Evolutionary conservation across 2,113 vertebrate genomes (phyloP), one percentile per base, ranked within the genome.

Genomic region (Onychostruthus taczanowskii): DNA sequence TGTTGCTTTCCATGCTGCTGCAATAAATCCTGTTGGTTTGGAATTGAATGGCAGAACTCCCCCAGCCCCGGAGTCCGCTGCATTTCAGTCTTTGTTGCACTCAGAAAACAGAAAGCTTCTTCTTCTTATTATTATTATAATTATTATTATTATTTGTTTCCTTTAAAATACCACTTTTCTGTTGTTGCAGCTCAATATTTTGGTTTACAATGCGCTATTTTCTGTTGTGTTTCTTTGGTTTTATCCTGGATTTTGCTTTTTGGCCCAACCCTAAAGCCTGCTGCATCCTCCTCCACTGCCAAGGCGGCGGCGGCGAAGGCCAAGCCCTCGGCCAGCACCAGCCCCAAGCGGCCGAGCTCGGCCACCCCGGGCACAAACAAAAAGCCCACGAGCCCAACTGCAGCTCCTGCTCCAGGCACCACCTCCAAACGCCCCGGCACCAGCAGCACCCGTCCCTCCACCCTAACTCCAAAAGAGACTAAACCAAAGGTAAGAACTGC

Each of bases 401-500:
- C 98, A 61, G 96, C 59, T 73, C 98, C 92, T 89, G 44, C 96
- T 69, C 64, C 76, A 14, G 95, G 97, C 95, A 83, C 94, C 74
- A 90, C 97, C 79, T 81, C 93, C 97, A 99, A 98, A 90, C 98
- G 98, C 93, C 96, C 97, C 4, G 90, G 97, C 31, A 94, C 84
- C 43, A 24, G 95, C 69, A 76, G 89, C 39, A 3, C 94, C 11
- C 97, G 97, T 19, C 94, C 97, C 79, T 97, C 98, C 91, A 75
- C 81, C 93, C 49, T 97, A 62, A 87, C 98, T 91, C 56, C 98
- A 69, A 98, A 97, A 98, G 97, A 97, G 84, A 27, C 94, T 46
- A 99, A 98, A 80, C 96, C 98, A 95, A 99, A 99, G 99, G 99
- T 99, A 97, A 98, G 98, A 9, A 8, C 7, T 13, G 1, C 2